phyloP scores from a whole-genome alignment of 2,113 vertebrate genomes.

The Clupea harengus region DNA sequence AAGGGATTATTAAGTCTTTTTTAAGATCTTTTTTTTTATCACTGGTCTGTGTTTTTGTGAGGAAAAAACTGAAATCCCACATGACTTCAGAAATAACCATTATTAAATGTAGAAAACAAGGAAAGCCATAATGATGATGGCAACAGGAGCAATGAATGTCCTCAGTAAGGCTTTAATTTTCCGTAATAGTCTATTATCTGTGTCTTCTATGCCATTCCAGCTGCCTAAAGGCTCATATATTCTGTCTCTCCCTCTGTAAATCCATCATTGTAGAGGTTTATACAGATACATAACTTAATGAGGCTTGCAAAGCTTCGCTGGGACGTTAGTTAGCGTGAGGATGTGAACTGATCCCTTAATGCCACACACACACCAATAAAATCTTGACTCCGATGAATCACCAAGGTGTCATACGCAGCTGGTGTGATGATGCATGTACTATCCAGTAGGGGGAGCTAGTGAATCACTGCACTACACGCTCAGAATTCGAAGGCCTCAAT shows the following conservation, averaged over 20 bases:
- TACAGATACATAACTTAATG: conserved; percentile 47
- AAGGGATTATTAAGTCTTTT: not conserved
- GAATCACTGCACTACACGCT: conserved; percentile 40
- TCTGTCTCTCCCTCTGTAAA: conserved; percentile 24
- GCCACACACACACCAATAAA: conserved; percentile 40
- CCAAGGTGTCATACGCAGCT: conserved; percentile 16
- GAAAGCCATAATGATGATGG: not conserved
- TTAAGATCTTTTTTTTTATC: not conserved
- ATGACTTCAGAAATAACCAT: not conserved
- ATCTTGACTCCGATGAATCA: conserved; percentile 30
- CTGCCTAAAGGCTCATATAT: not conserved
- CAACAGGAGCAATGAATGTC: not conserved
- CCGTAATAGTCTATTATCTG: not conserved
- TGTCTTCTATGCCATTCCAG: not conserved
- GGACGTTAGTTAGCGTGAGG: conserved; percentile 18
- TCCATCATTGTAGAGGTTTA: conserved; percentile 44
- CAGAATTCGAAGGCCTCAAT: conserved; percentile 2
- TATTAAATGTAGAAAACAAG: not conserved
- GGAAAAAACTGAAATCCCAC: not conserved
- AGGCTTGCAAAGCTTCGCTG: conserved; percentile 44
- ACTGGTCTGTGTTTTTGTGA: not conserved
- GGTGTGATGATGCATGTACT: conserved; percentile 27
- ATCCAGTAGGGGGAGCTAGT: conserved; percentile 67
- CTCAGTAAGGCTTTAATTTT: conserved; percentile 1
- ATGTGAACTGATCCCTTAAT: conserved; percentile 39